phyloP scores from a whole-genome alignment of 2,113 vertebrate species.

The Lagopus leucura region DNA sequence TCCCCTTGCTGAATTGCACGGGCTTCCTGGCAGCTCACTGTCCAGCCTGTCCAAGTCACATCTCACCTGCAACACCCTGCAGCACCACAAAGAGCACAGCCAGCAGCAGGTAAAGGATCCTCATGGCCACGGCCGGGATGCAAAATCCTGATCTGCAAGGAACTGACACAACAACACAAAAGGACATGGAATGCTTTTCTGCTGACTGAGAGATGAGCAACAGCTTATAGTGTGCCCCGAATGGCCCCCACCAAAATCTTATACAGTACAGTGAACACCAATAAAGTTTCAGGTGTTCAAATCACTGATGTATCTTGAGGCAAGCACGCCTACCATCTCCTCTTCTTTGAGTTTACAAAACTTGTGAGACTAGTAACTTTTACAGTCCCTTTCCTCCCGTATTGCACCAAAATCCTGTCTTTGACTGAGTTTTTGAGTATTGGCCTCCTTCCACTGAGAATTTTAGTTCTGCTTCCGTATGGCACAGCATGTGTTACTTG shows the following conservation, averaged over 20 bases:
- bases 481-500: not conserved
- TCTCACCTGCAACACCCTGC: conserved; percentile 19
- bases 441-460: not conserved
- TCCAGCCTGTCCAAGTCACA: not conserved
- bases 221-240: not conserved
- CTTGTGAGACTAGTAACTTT: not conserved
- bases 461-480: accelerated
- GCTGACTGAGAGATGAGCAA: not conserved
- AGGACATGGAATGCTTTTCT: too few relatives aligned
- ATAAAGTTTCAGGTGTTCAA: too few relatives aligned
- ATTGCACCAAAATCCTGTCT: accelerated
- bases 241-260: not conserved
- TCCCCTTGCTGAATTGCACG: not conserved
- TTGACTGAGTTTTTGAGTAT: not conserved
- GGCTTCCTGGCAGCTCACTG: too few relatives aligned
- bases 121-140: conserved; percentile 4
- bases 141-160: not conserved
- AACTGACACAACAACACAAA: not conserved
- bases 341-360: not conserved
- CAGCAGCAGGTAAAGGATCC: conserved; percentile 23
- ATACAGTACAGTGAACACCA: not conserved
- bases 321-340: not conserved
- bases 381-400: not conserved
- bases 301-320: not conserved
- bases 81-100: not conserved